phyloP scores from a whole-genome alignment of 2,888 invertebrate genomes.

The Ectropis crepuscularia region DNA sequence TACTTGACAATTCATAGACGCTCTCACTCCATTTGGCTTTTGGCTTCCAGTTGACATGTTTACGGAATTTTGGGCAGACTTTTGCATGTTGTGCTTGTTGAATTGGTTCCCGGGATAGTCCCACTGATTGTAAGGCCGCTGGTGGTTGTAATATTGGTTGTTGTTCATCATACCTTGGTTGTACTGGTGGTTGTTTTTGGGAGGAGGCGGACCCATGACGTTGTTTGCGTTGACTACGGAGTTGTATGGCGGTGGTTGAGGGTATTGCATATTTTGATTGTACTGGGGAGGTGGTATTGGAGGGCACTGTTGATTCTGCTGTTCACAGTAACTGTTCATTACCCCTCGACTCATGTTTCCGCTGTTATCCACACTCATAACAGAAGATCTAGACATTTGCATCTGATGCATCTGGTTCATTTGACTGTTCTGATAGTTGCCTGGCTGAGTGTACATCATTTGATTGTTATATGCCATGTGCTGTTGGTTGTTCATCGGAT shows the following conservation, averaged over 20 bases:
- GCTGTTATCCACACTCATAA: slow-evolving; percentile 80
- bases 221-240: slow-evolving; percentile 73
- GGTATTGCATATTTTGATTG: slow-evolving; percentile 72
- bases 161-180: slow-evolving; percentile 80
- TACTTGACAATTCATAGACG: slow-evolving; percentile 61
- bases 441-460: slow-evolving; percentile 64
- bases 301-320: slow-evolving; percentile 52
- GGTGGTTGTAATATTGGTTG: slow-evolving; percentile 78
- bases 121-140: slow-evolving; percentile 77
- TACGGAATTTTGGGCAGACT: slow-evolving; percentile 72
- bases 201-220: slow-evolving; percentile 79
- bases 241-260: slow-evolving; percentile 75
- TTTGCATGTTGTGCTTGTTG: slow-evolving; percentile 76
- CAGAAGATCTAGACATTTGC: slow-evolving; percentile 77
- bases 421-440: slow-evolving; percentile 68
- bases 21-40: slow-evolving; percentile 50
- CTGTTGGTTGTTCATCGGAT: slow-evolving; percentile 63
- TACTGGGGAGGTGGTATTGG: slow-evolving; percentile 64
- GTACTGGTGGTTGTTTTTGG: slow-evolving; percentile 79
- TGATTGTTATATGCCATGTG: slow-evolving; percentile 68
- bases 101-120: slow-evolving; percentile 75
- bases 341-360: slow-evolving; percentile 72
- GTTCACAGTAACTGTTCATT: slow-evolving; percentile 73
- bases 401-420: slow-evolving; percentile 72
- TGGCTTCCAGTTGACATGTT: slow-evolving; percentile 80